A percentile compares a stretch with the other conserved stretches of the same genome.
Conservation (phyloP, 2,113 vertebrate genomes). For the Gobiocypris rarus region DNA sequence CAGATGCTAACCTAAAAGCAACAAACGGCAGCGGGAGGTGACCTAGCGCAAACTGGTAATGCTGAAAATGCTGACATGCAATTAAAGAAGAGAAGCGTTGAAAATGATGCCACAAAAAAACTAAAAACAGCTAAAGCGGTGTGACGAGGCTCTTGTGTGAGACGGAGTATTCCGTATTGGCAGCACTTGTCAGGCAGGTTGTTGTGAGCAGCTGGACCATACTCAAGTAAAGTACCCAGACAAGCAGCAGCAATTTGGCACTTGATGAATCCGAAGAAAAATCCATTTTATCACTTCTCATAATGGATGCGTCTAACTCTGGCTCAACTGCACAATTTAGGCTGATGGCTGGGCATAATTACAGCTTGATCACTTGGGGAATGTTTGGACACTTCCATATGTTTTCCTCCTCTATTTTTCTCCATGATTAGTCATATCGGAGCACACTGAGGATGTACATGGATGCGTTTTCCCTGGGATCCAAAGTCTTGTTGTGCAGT, state of each 20-base stretch:
- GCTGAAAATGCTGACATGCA: not conserved
- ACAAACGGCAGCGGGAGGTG: slow-evolving; percentile 48
- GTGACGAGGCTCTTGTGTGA: slow-evolving; percentile 7
- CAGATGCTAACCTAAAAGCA: slow-evolving; percentile 41
- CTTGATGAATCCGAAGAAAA: slow-evolving; percentile 64
- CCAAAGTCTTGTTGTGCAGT: not conserved
- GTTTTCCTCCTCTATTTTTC: slow-evolving; percentile 48
- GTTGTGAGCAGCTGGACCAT: slow-evolving; percentile 65
- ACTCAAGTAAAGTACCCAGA: slow-evolving; percentile 55
- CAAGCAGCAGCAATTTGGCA: slow-evolving; percentile 68
- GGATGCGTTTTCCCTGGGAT: not conserved
- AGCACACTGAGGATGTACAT: not conserved
- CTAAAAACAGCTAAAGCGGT: slow-evolving; percentile 21
- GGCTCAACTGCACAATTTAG: slow-evolving; percentile 41
- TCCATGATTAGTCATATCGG: not conserved
- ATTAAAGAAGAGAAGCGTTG: slow-evolving; percentile 29
- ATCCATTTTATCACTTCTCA: slow-evolving; percentile 51
- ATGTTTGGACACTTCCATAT: slow-evolving; percentile 54
- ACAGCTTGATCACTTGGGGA: slow-evolving; percentile 50
- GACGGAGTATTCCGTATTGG: slow-evolving; percentile 31
- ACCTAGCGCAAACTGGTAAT: not conserved
- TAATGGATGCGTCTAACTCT: slow-evolving; percentile 37
- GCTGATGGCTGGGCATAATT: slow-evolving; percentile 54
- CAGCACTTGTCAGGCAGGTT: slow-evolving; percentile 44
- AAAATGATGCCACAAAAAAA: not conserved